Base-by-base conservation (phyloP, 2,888 invertebrate species). In the Netelia inedita region DNA sequence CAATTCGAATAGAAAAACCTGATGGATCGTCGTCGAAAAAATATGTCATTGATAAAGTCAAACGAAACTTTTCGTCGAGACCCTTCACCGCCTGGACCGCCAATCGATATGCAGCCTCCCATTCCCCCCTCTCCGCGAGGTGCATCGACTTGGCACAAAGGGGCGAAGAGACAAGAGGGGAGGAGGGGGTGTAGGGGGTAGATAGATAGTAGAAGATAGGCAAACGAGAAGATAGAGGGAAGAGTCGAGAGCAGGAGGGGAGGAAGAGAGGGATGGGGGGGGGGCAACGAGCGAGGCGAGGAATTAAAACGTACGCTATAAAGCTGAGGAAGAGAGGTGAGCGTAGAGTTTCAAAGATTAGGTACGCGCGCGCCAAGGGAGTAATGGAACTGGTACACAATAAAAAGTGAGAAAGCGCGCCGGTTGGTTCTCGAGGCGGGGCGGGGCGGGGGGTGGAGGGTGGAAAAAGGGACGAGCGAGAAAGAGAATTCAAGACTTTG, bases 121-220 rank as follows among this genome's bases (percentile, higher is more conserved):
- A 0, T 6, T 6, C 28, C 28, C 8, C 35, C 35, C 28, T 19
- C 53, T 69, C 41, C 75, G 69, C 23, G 81, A 75, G 75, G 75
- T 81, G 63, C 81, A 28, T 75, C 74, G 69, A 71, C 69, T 55
- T 61, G 41, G 81, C 35, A 75, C 75, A 75, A 81, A 81, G 69
- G 75, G 59, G 63, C 35, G 41, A 61, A 8, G 10, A 50, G n/a
- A 55, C 19, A 55, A 43, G 3, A 43, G 55, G n/a, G 16, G 3
- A 19, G 19, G 57, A 21, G 57, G 16, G 8, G 19, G 57, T n/a
- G n/a, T n/a, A 21, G 46, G 43, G 16, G 16, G 23, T n/a, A 57
- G 55, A 66, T 19, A 68, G 46, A 80, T 41, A 66, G 28, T 14
- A 57, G 66, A 23, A 72, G 50, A 79, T 35, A 35, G 63, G 23